Evolutionary conservation across 2,113 vertebrate genomes (phyloP), one percentile per base, ranked within the genome.

Genomic region (Platanista minor): DNA sequence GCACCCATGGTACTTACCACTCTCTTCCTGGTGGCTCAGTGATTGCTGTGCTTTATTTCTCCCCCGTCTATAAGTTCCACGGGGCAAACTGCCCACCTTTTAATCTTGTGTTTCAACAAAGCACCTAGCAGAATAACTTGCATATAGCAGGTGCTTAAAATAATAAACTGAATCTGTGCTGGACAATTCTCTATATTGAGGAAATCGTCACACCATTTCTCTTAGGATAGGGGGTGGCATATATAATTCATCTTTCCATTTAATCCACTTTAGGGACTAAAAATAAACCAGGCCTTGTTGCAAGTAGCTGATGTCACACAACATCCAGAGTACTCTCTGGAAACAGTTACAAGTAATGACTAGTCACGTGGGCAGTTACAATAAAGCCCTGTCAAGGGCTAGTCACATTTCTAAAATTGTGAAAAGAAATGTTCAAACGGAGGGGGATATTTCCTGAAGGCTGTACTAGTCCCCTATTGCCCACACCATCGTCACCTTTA

Each of bases 271-370:
- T 71, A 57, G 29, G 18, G 39, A 21, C 6, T 7, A 17, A 49
- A n/a, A 6, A 17, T 52, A 52, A 52, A 61, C 41, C 46, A 75
- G 33, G n/a, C 31, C 29, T 94, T 31, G 31, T 6, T 66, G 27
- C 33, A 78, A 91, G 74, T 46, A 85, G 59, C n/a, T 90, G 36
- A 86, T 20, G 43, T 95, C 78, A 80, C 1, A 67, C 11, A 52
- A 52, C 27, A 23, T 46, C 41, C 33, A 97, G 87, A 95, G 61
- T 89, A 91, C 90, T 91, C 39, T 36, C 74, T 84, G 90, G 64
- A 90, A 90, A 89, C 6, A 74, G 80, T 49, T 90, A 74, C n/a
- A 77, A 49, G 83, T 82, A 91, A 78, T 36, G 90, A 95, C 52
- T 80, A 54, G 80, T 71, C 52, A 74, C 43, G 27, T 52, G 78